These are phyloP conservation scores for Myotis myotis DNA, from an alignment of 2,797 vertebrate genomes.

Conservation along the genomic window DNA sequence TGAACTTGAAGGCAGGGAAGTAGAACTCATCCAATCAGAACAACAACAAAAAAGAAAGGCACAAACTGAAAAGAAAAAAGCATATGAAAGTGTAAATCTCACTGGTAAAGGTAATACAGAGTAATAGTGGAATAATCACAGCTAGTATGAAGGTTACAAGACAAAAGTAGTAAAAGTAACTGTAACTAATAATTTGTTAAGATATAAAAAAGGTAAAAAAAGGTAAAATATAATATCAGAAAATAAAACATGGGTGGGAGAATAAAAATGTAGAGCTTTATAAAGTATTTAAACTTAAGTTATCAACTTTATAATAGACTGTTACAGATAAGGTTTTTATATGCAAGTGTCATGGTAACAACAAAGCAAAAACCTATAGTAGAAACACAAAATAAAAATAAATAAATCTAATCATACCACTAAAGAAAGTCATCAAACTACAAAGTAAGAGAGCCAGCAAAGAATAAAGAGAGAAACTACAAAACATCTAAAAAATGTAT, in stretches of 20 bases:
- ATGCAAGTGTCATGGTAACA: background rate
- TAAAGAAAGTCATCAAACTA: background rate
- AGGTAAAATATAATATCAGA: background rate
- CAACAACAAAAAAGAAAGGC: background rate
- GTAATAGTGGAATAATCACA: background rate
- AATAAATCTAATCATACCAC: background rate
- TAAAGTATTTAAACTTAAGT: background rate
- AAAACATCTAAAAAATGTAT: background rate
- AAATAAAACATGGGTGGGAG: background rate
- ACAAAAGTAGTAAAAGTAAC: background rate
- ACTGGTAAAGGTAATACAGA: background rate
- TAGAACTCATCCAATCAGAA: background rate
- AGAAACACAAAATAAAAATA: background rate
- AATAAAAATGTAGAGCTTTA: background rate
- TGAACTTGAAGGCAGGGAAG: background rate
- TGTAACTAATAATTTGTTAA: background rate
- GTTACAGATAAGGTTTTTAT: background rate
- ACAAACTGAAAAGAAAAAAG: background rate
- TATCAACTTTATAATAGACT: background rate
- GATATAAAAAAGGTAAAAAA: background rate
- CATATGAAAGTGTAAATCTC: background rate
- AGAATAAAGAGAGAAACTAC: background rate
- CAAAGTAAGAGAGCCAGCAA: background rate
- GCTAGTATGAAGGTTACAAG: background rate
- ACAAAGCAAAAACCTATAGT: background rate